phyloP scores from a whole-genome alignment of 2,888 invertebrate species.

The Neoaliturus tenellus region DNA sequence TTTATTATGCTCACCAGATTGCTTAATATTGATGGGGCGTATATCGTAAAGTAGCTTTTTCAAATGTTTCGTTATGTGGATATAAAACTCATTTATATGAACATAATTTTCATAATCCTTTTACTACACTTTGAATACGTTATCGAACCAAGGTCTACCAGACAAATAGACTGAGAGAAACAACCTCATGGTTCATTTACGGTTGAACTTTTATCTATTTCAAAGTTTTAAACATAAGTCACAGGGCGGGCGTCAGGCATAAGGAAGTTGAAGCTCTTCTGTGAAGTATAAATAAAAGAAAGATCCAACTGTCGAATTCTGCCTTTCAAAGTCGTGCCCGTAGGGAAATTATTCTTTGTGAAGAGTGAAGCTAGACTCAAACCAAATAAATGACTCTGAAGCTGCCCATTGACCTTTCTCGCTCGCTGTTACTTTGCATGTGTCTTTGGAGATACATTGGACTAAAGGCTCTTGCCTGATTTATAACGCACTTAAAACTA shows the following conservation, averaged over 20 bases:
- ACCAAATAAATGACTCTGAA: conserved; percentile 39
- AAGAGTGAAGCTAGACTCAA: conserved; percentile 30
- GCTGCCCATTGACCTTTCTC: conserved; percentile 27
- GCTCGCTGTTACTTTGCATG: not conserved
- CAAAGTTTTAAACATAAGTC: conserved; percentile 2
- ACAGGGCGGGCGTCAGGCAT: not conserved
- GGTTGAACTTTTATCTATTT: conserved; percentile 11
- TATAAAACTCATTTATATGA: no score
- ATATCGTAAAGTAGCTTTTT: no score
- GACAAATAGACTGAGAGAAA: no score
- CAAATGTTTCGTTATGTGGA: no score
- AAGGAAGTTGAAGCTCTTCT: conserved; percentile 20
- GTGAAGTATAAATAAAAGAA: conserved; percentile 45
- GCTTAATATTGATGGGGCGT: no score
- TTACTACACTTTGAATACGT: no score
- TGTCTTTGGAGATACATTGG: not conserved
- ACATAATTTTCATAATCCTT: no score
- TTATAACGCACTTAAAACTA: not conserved
- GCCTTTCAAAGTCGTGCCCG: conserved; percentile 42
- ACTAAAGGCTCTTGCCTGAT: not conserved
- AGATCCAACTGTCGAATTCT: conserved; percentile 46
- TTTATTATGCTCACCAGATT: no score
- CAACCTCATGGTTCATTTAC: no score
- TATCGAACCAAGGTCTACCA: no score
- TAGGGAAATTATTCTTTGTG: conserved; percentile 43